Evolutionary conservation across 2,113 vertebrate species (phyloP), one percentile per base, ranked within the genome.

Genomic region (Sphaerodactylus townsendi): DNA sequence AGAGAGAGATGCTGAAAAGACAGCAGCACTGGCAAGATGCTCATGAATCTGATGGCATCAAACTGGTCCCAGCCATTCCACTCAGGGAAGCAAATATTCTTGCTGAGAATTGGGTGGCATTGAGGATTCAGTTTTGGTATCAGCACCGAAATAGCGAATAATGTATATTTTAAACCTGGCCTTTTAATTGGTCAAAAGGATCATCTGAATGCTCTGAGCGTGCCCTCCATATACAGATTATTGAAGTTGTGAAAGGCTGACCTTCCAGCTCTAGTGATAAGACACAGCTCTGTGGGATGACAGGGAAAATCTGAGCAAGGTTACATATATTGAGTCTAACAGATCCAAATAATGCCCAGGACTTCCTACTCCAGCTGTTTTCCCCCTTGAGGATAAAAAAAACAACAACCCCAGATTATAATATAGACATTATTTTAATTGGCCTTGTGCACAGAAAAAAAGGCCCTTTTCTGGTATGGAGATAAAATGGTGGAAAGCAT

Each of bases 201-300:
- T 5, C 53, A 75, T 28, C 1, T 46, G 2, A 35, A 35, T 70
- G 79, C 30, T n/a, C 9, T 2, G 41, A 10, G 2, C 53, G 85
- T 59, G 79, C 21, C 9, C 73, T 78, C 88, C 83, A 41, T 86
- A 91, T 77, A 62, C 89, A 92, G 89, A 82, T 81, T 81, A 79
- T 66, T 69, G 82, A 82, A 77, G 82, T 87, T 59, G 76, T 48
- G 72, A 0, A n/a, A 71, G 73, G 71, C 83, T 85, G 83, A 79
- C 62, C 77, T 78, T 39, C 28, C 74, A 74, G 81, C 64, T 83
- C 78, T 73, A 37, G 79, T 3, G 6, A 35, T 69, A 88, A 90
- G 74, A 48, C 46, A 56, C 35, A 79, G 59, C 82, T 85, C 76
- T 76, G 2, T 35, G 77, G 87, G 80, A 73, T 86, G 71, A 80